These are phyloP conservation scores for Cydia amplana DNA, from an alignment of 1,140 invertebrate genomes.

Conservation along the genomic window DNA sequence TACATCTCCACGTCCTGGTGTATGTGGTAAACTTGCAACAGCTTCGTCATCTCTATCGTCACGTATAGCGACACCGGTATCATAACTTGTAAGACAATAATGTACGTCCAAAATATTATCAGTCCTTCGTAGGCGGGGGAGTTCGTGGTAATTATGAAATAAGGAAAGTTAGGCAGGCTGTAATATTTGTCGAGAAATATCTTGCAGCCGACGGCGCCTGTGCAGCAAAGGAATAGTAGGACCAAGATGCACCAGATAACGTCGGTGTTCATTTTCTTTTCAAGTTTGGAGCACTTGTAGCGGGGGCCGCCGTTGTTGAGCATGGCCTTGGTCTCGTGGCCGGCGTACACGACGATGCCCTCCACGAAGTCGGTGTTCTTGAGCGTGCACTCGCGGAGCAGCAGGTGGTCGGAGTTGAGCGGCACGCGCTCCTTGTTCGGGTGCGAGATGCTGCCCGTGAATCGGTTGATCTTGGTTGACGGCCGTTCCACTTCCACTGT, in stretches of 20 bases:
- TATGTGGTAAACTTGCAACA: slow-evolving; percentile 97
- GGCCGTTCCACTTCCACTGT: slow-evolving; percentile 94
- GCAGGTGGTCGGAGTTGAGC: slow-evolving; percentile 94
- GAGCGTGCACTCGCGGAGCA: slow-evolving; percentile 95
- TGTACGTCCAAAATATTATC: slow-evolving; percentile 96
- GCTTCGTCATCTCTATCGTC: slow-evolving; percentile 97
- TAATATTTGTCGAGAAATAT: slow-evolving; percentile 85
- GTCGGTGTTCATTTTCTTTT: slow-evolving; percentile 96
- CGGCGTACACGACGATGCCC: slow-evolving; percentile 98
- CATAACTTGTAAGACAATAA: slow-evolving; percentile 98
- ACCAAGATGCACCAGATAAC: slow-evolving; percentile 98
- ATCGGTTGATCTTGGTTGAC: slow-evolving; percentile 97
- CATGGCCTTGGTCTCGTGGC: slow-evolving; percentile 99
- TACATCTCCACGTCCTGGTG: slow-evolving; percentile 93
- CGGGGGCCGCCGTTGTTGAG: slow-evolving; percentile 97
- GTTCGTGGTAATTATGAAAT: slow-evolving; percentile 81
- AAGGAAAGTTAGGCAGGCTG: slow-evolving; percentile 71
- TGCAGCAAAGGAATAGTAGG: slow-evolving; percentile 92
- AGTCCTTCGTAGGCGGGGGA: slow-evolving; percentile 89
- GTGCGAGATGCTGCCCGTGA: slow-evolving; percentile 94
- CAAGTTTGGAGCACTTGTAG: slow-evolving; percentile 95
- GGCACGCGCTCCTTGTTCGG: slow-evolving; percentile 88
- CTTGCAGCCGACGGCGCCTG: slow-evolving; percentile 93
- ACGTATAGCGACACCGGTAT: slow-evolving; percentile 98
- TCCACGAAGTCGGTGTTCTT: slow-evolving; percentile 95